These are phyloP conservation scores for Thomomys bottae DNA, from an alignment of 2,113 vertebrate genomes.

Conservation along the genomic window DNA sequence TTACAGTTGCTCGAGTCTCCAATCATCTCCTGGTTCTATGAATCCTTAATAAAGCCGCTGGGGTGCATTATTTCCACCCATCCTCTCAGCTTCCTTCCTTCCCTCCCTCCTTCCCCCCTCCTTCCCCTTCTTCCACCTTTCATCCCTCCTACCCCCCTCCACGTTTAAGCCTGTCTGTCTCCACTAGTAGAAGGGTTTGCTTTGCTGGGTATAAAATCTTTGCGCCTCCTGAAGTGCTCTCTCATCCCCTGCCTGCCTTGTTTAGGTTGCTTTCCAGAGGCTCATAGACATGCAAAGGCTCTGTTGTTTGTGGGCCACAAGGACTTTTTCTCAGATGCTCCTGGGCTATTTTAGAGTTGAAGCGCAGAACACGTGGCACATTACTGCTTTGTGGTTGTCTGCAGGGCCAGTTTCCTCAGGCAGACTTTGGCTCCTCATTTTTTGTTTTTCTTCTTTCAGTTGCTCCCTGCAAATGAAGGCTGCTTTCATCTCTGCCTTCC, in stretches of 20 bases:
- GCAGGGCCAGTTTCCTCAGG: not conserved
- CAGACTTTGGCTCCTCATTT: not conserved
- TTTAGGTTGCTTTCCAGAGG: not conserved
- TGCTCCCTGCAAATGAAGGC: not conserved
- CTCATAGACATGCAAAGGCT: not conserved
- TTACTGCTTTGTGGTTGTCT: not conserved
- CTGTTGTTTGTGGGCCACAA: not conserved
- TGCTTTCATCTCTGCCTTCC: not conserved
- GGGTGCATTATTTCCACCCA: not conserved
- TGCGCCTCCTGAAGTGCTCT: not conserved
- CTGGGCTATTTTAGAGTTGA: not conserved
- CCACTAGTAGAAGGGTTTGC: not conserved
- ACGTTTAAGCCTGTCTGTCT: not conserved
- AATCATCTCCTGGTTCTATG: not conserved
- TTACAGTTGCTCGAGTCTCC: not conserved
- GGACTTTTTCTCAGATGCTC: not conserved
- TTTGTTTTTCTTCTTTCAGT: not conserved
- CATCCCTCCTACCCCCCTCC: not conserved
- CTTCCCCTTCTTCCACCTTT: too few relatives aligned
- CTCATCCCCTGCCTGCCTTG: not conserved
- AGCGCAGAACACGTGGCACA: not conserved
- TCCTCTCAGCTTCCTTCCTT: too few relatives aligned
- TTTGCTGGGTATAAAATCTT: constrained; percentile 4
- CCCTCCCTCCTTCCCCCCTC: not conserved
- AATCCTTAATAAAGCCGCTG: not conserved